Percentiles rank a stretch among this genome's conserved stretches.
Conservation (phyloP, 2,113 vertebrate genomes). For the Galbula dea region DNA sequence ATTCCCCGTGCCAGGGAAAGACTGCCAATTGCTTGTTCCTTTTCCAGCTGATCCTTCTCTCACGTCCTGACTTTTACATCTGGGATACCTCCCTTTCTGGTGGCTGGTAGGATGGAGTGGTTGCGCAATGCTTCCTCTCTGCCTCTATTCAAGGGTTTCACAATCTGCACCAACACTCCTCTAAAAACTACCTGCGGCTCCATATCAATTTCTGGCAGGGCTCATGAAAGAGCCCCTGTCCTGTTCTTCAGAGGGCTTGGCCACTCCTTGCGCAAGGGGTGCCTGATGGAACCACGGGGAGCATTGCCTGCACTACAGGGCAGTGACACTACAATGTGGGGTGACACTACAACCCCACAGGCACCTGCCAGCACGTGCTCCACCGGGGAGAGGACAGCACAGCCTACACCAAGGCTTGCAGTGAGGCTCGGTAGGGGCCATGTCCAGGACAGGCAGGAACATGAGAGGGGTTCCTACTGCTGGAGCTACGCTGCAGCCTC, state of each 20-base stretch:
- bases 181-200: background rate
- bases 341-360: background rate
- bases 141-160: background rate
- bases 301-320: fast-evolving
- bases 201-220: background rate
- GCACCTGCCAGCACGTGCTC: background rate
- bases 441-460: background rate
- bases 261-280: background rate
- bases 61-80: background rate
- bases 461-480: fast-evolving
- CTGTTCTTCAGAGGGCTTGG: fast-evolving
- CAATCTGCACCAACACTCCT: background rate
- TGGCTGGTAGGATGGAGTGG: background rate
- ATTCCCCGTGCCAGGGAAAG: background rate
- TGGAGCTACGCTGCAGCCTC: background rate
- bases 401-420: background rate
- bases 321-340: no score
- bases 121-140: slow-evolving; percentile 7
- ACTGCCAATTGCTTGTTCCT: background rate
- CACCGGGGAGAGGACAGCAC: background rate
- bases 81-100: background rate
- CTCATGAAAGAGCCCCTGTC: background rate
- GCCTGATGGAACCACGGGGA: fast-evolving
- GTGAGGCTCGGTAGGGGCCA: background rate
- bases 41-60: background rate